Base-by-base conservation (phyloP, 2,888 invertebrate genomes). In the Drosophila nr. fundita region DNA sequence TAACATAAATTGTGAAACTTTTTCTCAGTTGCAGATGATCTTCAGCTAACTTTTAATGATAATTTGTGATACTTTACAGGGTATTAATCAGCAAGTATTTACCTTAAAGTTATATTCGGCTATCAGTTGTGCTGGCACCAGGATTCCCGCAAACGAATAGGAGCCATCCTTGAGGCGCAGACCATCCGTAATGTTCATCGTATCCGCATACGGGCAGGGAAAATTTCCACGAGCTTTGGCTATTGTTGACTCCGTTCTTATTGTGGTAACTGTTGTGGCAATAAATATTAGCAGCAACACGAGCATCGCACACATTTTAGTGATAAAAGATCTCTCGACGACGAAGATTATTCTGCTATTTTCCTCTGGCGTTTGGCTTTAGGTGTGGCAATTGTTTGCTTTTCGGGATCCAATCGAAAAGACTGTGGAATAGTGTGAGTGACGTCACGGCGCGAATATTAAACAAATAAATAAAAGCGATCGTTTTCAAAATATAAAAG, bases 151-250 rank as follows among this genome's bases (percentile, higher is more conserved):
- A 59, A 86, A 91, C 0, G 88, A 80, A 57, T 93, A 92, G 6
- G 91, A 89, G 11, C 92, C 92, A 63, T 93, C 90, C 49, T 83
- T 77, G 13, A 91, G 76, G 3, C 84, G 82, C 0, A 83, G 65
- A 0, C 91, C 91, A 27, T 87, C 89, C 7, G 91, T 91, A 34
- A 93, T 88, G 65, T 93, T 91, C 0, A 92, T 90, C 0, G 92
- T 90, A 27, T 92, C 83, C 4, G 83, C 76, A 55, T 82, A 91
- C n/a, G 80, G 68, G 58, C 92, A 92, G 21, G 92, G 92, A 32
- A 77, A 84, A 4, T 69, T 52, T 1, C 67, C 48, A 24, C 59
- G 15, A 11, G 27, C 29, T 34, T 42, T 49, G 27, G 59, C 52
- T 29, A 36, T 32, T n/a, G 8, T 45, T 2, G 40, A 8, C 42